Evolutionary conservation across 2,113 vertebrate genomes (phyloP), one percentile per base, ranked within the genome.

Genomic region (Callaeas wilsoni): DNA sequence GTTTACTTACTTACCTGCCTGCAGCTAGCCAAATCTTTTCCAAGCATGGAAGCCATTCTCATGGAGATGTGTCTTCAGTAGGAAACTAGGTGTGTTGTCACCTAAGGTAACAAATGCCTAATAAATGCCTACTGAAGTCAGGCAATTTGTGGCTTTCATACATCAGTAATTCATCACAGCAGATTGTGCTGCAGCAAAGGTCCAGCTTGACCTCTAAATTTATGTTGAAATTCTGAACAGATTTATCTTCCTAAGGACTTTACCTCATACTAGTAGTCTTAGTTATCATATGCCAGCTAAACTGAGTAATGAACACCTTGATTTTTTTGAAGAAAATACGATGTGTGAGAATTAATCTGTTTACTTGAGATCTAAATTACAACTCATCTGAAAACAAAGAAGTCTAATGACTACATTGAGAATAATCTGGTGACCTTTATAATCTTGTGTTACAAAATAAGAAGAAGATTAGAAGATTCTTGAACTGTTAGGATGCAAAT

Each of bases 391-490:
- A 83, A 92, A 96, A 70, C 35, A 90, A 89, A 90, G 44, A 27
- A 73, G 52, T 35, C 62, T 79, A 75, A 89, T 32, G 62, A 87
- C 68, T 67, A 60, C 55, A 55, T 9, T 83, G 71, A 74, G 55
- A 90, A 77, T n/a, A 93, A 50, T 90, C 74, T 83, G 47, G 35
- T 18, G 68, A 93, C 93, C 64, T 73, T 87, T 82, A 68, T 95
- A 69, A 30, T 21, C 13, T 32, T 32, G 14, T 19, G 30, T 90
- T 91, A 95, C 79, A 92, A 90, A 94, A 90, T 75, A 86, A 87
- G 84, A n/a, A n/a, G n/a, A n/a, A n/a, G n/a, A n/a, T n/a, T n/a
- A n/a, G 62, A 89, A 89, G 29, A 82, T 77, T 91, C 56, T 87
- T 65, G 23, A 84, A 63, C 39, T 83, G 4, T 79, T 69, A 14